Evolutionary conservation across 2,888 invertebrate genomes (phyloP), one percentile per base, ranked within the genome.

Genomic region (Pheosia gnoma): DNA sequence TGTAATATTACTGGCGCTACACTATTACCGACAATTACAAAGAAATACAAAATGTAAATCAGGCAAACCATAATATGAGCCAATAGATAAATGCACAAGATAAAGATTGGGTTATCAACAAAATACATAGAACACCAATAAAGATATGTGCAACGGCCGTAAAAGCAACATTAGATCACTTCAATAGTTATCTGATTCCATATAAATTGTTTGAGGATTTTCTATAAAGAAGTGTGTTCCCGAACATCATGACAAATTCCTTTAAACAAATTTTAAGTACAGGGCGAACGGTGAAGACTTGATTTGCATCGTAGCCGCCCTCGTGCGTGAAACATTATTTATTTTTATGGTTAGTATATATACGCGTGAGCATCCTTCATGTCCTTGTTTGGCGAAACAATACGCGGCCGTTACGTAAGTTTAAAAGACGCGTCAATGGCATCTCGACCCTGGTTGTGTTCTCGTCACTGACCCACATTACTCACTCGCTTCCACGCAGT

Each of bases 381-480:
- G 83, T 84, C 86, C 85, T 85, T 85, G 82, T 81, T 80, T 80
- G 81, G 77, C 77, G 75, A 87, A 86, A 91, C 90, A 91, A 90
- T 90, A 86, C 87, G 77, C 71, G 67, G 75, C 71, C 67, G 81
- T 91, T 89, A 89, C 85, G 86, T 88, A 89, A 90, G 78, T 72
- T 74, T 75, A 80, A 82, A 85, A 88, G 83, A 85, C 83, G 82
- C 88, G 88, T 90, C 91, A 91, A 89, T 87, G 89, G 88, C 89
- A 90, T 90, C 90, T 89, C 90, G 92, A 91, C 91, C 92, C 91
- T 90, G 91, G 86, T 83, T 86, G 86, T 82, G 85, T 86, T 90
- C 89, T 91, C 87, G 90, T 88, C 88, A 91, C 87, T 91, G 93
- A 91, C 93, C 91, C 91, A 92, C 91, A 91, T 92, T 84, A 85